Base-by-base conservation (phyloP, 92 coral and sea anemone species). In the Heteractis magnifica region DNA sequence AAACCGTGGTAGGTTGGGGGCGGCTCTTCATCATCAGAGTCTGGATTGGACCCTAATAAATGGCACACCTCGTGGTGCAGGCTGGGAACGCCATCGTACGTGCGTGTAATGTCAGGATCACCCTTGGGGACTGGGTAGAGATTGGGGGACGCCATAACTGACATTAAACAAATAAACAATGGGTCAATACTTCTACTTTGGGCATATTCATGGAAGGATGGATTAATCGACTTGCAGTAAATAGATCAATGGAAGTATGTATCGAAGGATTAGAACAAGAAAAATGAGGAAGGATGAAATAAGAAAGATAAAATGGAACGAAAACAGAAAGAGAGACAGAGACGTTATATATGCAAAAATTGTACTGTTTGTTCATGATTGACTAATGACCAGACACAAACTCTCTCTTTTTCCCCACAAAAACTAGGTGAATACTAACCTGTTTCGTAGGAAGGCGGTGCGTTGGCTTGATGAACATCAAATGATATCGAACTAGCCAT, bases 111-210 rank as follows among this genome's bases (percentile, higher is more conserved):
- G 4, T 91, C 82, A 26, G 84, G 78, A 50, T 65, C 90, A 26
- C 68, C 82, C 10, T 88, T 87, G 11, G 92, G 94, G 18, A 92
- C 85, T 6, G 98, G 98, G 81, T 82, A 95, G 59, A 90, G 87
- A 11, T 94, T 95, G 10, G 98, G 98, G 13, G 98, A 92, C 4
- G 95, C 91, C 98, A 95, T 95, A 10, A 95, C 98, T 95, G 75
- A 59, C 48, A 73, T 81, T 34, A 13, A 18, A 23, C 53, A 52
- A 21, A 50, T 11, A n/a, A 76, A 76, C 51, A 34, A 71, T 10
- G 19, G 48, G 8, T 71, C 15, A 11, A n/a, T 19, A 6, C 48
- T 0, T 71, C 14, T 65, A 0, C 8, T 65, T 34, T 34, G 44
- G 44, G 44, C 44, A 34, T 34, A 34, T 34, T 34, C 2, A 1